Evolutionary conservation across 2,797 vertebrate species (phyloP).

Genomic region (Lepus townsendii): DNA sequence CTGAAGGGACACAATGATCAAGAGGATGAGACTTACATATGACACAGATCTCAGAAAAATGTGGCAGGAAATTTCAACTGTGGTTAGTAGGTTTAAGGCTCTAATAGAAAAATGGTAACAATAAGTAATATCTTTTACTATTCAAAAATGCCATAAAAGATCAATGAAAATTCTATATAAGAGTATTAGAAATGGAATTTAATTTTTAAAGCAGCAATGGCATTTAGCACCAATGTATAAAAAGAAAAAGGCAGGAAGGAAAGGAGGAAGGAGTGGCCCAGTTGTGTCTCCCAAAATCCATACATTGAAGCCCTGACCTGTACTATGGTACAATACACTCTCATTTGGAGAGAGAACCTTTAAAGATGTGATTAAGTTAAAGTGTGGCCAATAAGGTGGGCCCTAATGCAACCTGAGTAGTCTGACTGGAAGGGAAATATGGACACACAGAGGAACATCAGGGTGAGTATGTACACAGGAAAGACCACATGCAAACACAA

Average conservation of each 20-base stretch:
- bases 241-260: neutral
- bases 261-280: neutral
- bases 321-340: neutral
- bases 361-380: neutral
- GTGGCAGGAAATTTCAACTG: slow-evolving; percentile 28
- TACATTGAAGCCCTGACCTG: too few species aligned
- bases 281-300: neutral
- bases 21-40: neutral
- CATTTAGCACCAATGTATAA: neutral
- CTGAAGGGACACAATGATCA: neutral
- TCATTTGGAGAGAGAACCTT: neutral
- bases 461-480: neutral
- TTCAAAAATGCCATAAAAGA: neutral
- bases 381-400: neutral
- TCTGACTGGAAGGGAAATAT: neutral
- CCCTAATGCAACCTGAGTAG: neutral
- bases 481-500: neutral
- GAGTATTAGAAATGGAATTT: neutral
- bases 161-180: neutral
- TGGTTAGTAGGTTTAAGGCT: neutral
- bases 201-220: neutral
- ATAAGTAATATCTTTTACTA: neutral
- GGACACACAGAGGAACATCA: neutral
- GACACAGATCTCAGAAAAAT: neutral
- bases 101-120: neutral